Evolutionary conservation across 2,113 vertebrate genomes (phyloP).

Genomic region (Junco hyemalis): DNA sequence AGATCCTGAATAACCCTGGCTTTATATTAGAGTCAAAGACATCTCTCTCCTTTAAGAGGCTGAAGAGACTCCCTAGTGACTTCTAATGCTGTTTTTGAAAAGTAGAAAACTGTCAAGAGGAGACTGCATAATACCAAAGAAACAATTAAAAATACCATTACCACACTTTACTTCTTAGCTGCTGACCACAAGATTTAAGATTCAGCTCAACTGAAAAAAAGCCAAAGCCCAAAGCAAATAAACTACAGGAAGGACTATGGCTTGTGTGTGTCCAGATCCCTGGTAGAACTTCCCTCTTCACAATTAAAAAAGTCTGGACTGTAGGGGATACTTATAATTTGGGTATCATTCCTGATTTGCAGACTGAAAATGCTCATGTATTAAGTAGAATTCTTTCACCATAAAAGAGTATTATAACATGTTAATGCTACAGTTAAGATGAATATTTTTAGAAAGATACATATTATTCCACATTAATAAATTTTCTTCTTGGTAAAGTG

Average conservation of each 20-base stretch:
- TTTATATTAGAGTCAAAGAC: background rate
- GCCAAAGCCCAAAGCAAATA: background rate
- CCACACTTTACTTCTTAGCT: background rate
- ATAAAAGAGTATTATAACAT: background rate
- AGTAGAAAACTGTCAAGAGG: background rate
- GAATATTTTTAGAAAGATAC: slow-evolving; percentile 1
- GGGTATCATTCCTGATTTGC: background rate
- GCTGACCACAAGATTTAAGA: slow-evolving; percentile 15
- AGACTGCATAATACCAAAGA: background rate
- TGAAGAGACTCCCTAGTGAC: slow-evolving; percentile 1
- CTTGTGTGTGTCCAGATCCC: background rate
- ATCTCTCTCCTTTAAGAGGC: background rate
- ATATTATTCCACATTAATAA: background rate
- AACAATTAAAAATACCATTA: background rate
- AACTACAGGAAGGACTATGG: background rate
- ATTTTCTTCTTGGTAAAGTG: background rate
- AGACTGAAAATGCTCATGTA: background rate
- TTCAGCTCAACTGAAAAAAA: background rate
- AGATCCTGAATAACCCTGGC: background rate
- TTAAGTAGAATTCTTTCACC: background rate
- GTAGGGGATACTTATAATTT: background rate
- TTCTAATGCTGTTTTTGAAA: slow-evolving; percentile 23
- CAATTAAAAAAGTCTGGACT: background rate
- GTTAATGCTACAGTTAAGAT: background rate
- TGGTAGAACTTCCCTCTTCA: background rate